Evolutionary conservation across 2,113 vertebrate species (phyloP), one percentile per base, ranked within the genome.

Genomic region (Prolemur simus): DNA sequence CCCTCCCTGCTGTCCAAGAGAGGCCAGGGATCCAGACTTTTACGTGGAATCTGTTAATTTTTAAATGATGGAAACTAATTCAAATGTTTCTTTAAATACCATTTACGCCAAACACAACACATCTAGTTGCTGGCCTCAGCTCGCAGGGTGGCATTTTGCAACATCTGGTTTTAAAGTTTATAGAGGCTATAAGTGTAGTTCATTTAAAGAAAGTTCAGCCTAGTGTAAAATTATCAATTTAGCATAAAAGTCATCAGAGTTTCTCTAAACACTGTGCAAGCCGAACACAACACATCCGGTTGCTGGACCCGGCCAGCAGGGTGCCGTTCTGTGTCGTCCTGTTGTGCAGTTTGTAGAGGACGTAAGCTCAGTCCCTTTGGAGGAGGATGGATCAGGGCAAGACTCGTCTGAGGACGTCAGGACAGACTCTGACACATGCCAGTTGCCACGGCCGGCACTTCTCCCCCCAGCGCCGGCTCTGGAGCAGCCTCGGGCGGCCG

Each of bases 381-480:
- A 76, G 12, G 20, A 54, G 45, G 37, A 27, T 25, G 20, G 45
- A 4, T 2, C n/a, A 25, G 5, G 3, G 12, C 49, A 27, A 25
- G 45, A 49, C 17, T 68, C 15, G 34, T 5, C 47, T 37, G 52
- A 86, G 60, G 58, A 25, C 58, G 64, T 49, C 9, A 11, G 63
- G 89, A 54, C n/a, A 12, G 17, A 25, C 54, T 63, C 81, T 25
- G 20, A 29, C 21, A 8, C 42, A 2, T 0, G 0, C 17, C 14
- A 0, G 2, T 4, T 54, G 52, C 88, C 45, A 5, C 37, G 0
- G 37, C 34, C 29, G 32, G 11, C 6, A 0, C 3, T 29, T 54
- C 58, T 63, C 34, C 25, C 82, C 20, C 14, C 27, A 76, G n/a
- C 0, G 58, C 34, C 10, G 27, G 64, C 4, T 20, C 37, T 17